Evolutionary conservation across 2,888 invertebrate species (phyloP).

Genomic region (Malthinus flaveolus): DNA sequence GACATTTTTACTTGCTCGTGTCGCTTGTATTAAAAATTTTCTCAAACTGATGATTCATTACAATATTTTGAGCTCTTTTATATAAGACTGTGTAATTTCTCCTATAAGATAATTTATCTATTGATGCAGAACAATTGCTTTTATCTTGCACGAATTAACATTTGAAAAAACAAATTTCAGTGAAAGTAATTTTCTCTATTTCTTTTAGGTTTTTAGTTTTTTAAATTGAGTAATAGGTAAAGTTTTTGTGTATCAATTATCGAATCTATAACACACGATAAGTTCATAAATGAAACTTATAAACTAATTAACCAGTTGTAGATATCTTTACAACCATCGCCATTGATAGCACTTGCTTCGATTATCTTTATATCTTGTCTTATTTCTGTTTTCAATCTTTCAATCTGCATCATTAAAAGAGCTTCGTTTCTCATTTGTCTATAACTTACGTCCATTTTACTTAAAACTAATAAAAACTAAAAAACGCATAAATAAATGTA

Average conservation of each 20-base stretch:
- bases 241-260: too few relatives aligned
- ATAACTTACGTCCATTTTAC: constrained; percentile 86
- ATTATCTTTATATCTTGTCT: constrained; percentile 68
- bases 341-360: constrained; percentile 75
- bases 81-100: constrained; percentile 4
- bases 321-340: constrained; percentile 70
- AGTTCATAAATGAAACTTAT: constrained; percentile 23
- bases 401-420: constrained; percentile 77
- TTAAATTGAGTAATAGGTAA: too few relatives aligned
- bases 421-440: constrained; percentile 87
- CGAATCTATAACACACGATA: background rate
- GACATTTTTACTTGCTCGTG: too few relatives aligned
- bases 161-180: background rate
- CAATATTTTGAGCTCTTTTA: background rate
- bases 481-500: constrained; percentile 35
- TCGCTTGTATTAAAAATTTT: too few relatives aligned
- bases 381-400: constrained; percentile 70
- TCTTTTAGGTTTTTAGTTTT: too few relatives aligned
- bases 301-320: constrained; percentile 60
- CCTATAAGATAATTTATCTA: background rate
- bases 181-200: background rate
- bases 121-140: background rate
- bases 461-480: constrained; percentile 70
- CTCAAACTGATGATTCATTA: too few relatives aligned
- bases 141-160: background rate